These are phyloP conservation scores for Heliconius himera DNA, from an alignment of 1,140 invertebrate genomes.

Conservation along the genomic window DNA sequence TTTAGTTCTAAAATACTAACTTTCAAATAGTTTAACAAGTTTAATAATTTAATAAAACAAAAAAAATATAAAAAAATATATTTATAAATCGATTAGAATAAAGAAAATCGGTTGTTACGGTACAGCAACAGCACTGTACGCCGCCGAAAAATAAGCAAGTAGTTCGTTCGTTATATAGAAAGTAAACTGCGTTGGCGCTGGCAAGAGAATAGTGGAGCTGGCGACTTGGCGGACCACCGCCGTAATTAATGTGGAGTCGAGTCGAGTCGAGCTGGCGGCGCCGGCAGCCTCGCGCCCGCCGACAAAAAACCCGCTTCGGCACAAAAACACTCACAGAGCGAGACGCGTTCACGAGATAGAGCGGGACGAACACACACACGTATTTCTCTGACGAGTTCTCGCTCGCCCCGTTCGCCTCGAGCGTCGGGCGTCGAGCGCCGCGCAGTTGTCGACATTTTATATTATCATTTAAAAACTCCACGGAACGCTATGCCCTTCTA, in stretches of 20 bases:
- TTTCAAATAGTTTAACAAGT: neutral
- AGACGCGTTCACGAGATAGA: conserved; percentile 56
- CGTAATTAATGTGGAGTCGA: conserved; percentile 78
- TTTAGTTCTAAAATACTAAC: neutral
- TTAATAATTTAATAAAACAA: conserved; percentile 6
- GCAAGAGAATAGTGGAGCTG: conserved; percentile 52
- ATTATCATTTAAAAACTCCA: conserved; percentile 78
- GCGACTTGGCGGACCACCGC: conserved; percentile 58
- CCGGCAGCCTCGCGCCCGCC: conserved; percentile 69
- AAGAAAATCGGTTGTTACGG: neutral
- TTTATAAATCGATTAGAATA: neutral
- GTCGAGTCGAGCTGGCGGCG: conserved; percentile 70
- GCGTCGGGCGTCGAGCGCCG: conserved; percentile 66
- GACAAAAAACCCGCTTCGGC: conserved; percentile 79
- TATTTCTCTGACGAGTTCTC: conserved; percentile 77
- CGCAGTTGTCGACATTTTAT: conserved; percentile 70
- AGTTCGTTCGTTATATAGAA: conserved; percentile 66
- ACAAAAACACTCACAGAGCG: conserved; percentile 77
- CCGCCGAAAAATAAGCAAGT: conserved; percentile 34
- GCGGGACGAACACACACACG: conserved; percentile 57
- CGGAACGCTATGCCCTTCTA: conserved; percentile 76
- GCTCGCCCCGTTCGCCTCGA: conserved; percentile 70
- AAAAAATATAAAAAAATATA: neutral
- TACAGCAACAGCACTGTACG: conserved; percentile 9
- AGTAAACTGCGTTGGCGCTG: conserved; percentile 74